Conservation (phyloP, 2,113 vertebrate species). For the Charadrius vociferus region DNA sequence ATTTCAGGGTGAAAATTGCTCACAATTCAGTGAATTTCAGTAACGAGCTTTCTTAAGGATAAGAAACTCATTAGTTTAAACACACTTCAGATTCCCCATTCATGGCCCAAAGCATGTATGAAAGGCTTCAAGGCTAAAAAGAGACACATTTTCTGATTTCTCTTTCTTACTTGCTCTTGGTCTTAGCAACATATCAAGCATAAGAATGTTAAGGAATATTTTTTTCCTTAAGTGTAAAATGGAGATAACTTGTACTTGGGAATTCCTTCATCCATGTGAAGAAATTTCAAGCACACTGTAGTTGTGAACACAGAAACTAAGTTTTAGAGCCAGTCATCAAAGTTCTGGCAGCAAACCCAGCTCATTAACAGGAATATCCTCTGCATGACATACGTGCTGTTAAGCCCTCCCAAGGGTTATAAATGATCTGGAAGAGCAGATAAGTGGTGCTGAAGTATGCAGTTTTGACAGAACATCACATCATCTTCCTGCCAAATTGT, state of each 20-base stretch:
- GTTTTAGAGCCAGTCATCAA: not conserved
- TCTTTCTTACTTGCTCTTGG: not conserved
- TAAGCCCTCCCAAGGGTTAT: not conserved
- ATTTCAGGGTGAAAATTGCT: not conserved
- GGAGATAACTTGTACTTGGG: not conserved
- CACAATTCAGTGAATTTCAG: not conserved
- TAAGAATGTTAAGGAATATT: not conserved
- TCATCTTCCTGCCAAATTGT: not conserved
- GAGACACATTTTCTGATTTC: not conserved
- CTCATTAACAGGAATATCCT: not conserved
- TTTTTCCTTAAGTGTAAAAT: not conserved
- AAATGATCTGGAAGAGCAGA: not conserved
- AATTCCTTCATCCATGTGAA: not conserved
- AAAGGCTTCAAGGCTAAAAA: not conserved
- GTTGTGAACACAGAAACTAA: not conserved
- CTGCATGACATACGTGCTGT: not conserved
- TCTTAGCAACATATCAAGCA: not conserved
- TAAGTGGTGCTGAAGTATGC: not conserved
- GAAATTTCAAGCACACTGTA: not conserved
- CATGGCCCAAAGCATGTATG: not conserved
- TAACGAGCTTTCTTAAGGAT: not conserved
- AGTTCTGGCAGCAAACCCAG: not conserved
- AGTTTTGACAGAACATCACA: not conserved
- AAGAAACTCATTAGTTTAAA: not conserved
- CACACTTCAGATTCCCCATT: not conserved